Base-by-base conservation (phyloP, 2,888 invertebrate species). In the Ennomos quercinarius region DNA sequence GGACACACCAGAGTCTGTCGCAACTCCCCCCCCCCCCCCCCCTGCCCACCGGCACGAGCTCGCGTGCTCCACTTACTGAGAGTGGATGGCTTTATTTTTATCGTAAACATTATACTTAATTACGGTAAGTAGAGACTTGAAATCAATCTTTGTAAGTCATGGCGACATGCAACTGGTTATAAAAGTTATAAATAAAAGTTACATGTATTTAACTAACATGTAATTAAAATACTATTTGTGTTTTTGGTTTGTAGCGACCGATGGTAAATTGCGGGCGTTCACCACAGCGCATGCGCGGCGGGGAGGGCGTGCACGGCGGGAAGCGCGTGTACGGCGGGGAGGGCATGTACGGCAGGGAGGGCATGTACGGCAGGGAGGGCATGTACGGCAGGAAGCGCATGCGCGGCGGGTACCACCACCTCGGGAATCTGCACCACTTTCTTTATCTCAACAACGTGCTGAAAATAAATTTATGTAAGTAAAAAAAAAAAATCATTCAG, bases 321-420 rank as follows among this genome's bases (percentile, higher is more conserved):
- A 10, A 50, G 1, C 11, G 41, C 9, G 49, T 41, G 45, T 12
- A 46, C 6, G 17, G 41, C 10, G 43, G 8, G 51, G 13, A 17
- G 17, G 10, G 56, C 50, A 48, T 52, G 63, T 37, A 43, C 27
- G 9, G 13, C n/a, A n/a, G n/a, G n/a, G n/a, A n/a, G n/a, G n/a
- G n/a, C n/a, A n/a, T n/a, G n/a, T n/a, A n/a, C n/a, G n/a, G n/a
- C 43, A 11, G 38, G 13, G 34, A 45, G 35, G 27, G 38, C 10
- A 45, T 12, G 82, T 73, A 87, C 84, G 82, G 87, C 86, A 78
- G 85, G 67, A 80, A 62, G 82, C 39, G 77, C 58, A 60, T 78
- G 73, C 60, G 67, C 59, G 8, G 68, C 58, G 11, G 72, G 72
- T 57, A 73, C 77, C 47, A 82, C 79, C 57, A 83, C 77, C 61